Base-by-base conservation (phyloP, 1,140 invertebrate species). In the Microplitis mediator region DNA sequence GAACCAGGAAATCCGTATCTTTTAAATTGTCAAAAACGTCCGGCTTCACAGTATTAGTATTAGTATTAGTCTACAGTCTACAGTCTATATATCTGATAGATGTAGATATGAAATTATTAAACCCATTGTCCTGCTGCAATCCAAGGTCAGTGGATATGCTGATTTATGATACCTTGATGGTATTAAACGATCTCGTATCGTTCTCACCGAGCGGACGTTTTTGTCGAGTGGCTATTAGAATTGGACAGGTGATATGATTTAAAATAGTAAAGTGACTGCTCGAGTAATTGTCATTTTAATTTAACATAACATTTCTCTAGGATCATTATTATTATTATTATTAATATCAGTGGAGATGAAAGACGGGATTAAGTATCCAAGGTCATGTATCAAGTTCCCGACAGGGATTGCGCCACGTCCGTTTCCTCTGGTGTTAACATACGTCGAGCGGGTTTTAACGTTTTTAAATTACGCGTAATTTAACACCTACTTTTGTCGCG, bases 371-470 rank as follows among this genome's bases (percentile, higher is more conserved):
- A 54, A 54, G 52, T 50, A 39, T 13, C 39, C 74, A 77, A 71
- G 76, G 76, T 77, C 76, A 74, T 75, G 76, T 75, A 75, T 77
- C 76, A 77, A 77, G 74, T 77, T 77, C 74, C 74, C 60, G 45
- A 64, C 50, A n/a, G 62, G 45, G 31, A 56, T 77, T 75, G 69
- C 74, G 74, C 64, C 64, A 77, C 69, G 72, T 76, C 75, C 75
- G 75, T 72, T 74, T 63, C 54, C 39, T 71, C 51, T n/a, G 5
- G 51, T 45, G 63, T 64, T 3, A 39, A 39, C 45, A 31, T 61
- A 61, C 23, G n/a, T 23, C 9, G 56, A 23, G 32, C 39, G 45
- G 36, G 64, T 66, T 69, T 65, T 69, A 51, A 73, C 39, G 39
- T 45, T 45, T 45, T 45, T 45, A 69, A 73, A 69, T 73, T 63